Evolutionary conservation across 2,113 vertebrate genomes (phyloP).

Genomic region (Microcebus jonahi): DNA sequence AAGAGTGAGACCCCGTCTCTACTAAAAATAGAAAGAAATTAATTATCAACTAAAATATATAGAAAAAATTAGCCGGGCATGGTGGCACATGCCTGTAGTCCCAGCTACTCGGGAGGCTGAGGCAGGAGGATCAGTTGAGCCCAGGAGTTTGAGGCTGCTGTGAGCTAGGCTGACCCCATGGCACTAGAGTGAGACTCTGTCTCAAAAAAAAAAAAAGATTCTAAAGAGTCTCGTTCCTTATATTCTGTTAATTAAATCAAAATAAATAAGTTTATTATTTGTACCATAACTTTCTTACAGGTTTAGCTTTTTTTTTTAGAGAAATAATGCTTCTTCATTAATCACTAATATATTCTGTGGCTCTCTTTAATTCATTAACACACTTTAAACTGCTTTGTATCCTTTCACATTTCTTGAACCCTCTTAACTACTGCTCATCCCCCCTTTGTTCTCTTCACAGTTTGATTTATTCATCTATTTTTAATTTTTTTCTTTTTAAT

Average conservation of each 20-base stretch:
- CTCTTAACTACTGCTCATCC: background rate
- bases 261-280: background rate
- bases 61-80: no score
- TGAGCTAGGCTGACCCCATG: no score
- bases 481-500: conserved; percentile 25
- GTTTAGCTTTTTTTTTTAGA: background rate
- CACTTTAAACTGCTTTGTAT: background rate
- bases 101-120: no score
- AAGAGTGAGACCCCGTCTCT: no score
- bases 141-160: no score
- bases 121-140: no score
- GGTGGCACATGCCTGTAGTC: no score
- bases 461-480: background rate
- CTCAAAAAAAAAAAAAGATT: background rate
- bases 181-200: no score
- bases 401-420: background rate
- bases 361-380: background rate
- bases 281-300: background rate
- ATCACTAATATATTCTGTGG: background rate
- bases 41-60: no score
- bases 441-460: background rate
- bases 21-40: no score
- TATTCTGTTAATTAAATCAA: background rate
- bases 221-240: background rate
- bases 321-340: background rate